Base-by-base conservation (phyloP, 2,888 invertebrate species). In the Tanypteryx hageni region DNA sequence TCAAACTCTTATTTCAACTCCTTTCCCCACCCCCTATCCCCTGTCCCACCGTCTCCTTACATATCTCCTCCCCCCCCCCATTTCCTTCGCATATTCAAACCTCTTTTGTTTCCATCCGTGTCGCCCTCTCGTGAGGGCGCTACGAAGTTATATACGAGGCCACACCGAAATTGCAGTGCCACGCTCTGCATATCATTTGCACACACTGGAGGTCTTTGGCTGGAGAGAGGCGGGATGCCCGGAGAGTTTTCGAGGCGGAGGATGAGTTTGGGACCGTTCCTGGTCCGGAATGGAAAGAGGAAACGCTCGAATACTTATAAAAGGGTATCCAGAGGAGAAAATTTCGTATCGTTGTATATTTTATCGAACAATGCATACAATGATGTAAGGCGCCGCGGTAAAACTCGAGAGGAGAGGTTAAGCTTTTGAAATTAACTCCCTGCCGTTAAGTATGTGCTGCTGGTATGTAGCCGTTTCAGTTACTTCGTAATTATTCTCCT, bases 101-200 rank as follows among this genome's bases (percentile, higher is more conserved):
- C 89, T 68, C 89, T 89, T 89, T 89, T 68, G 64, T 89, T 68
- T 64, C 89, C 89, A 13, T 9, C 89, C 44, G 61, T 61, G 64
- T 89, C 64, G 44, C 64, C 64, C 86, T 61, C 64, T 89, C 64
- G 64, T 44, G 89, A 18, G 64, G 64, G 64, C 64, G 44, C 64
- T 44, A 64, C 64, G 64, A 68, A 89, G 89, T 89, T 89, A 68
- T 86, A 86, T 86, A 86, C 86, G 89, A 89, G 89, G 64, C 64
- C 89, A 44, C 89, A 89, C 89, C 86, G 86, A 89, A 89, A 89
- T 89, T 89, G 89, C 89, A 68, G 61, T 64, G 44, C 89, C 64
- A 11, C 56, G 31, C 59, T 64, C 89, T 89, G 61, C 31, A 64
- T 64, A 86, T 64, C 61, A 61, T 64, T 61, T 86, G 61, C 61